These are phyloP conservation scores for Elmis aenea DNA, from an alignment of 2,888 invertebrate genomes.

Conservation along the genomic window DNA sequence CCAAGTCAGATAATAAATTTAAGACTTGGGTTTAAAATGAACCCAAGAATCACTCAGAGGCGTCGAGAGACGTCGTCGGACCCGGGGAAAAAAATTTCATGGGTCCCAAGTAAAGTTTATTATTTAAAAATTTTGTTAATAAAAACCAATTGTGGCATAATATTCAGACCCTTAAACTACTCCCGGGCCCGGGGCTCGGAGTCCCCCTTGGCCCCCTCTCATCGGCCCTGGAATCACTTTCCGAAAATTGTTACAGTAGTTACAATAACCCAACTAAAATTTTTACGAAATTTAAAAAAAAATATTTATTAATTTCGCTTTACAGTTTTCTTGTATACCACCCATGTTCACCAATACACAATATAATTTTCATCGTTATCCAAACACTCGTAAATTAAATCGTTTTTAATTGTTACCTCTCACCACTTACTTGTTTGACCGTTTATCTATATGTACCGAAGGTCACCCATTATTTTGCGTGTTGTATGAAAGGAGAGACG, in stretches of 20 bases:
- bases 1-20: too few relatives aligned
- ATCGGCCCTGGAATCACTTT: neutral
- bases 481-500: conserved; percentile 98
- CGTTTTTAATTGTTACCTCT: neutral
- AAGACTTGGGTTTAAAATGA: too few relatives aligned
- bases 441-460: neutral
- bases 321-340: neutral
- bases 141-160: too few relatives aligned
- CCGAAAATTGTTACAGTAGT: neutral
- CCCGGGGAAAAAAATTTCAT: too few relatives aligned
- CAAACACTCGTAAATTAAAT: neutral
- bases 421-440: neutral
- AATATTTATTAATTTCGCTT: neutral
- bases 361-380: neutral
- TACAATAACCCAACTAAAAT: neutral
- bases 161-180: too few relatives aligned
- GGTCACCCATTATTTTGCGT: conserved; percentile 44
- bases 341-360: neutral
- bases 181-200: too few relatives aligned
- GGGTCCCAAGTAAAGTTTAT: too few relatives aligned
- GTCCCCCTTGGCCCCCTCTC: too few relatives aligned
- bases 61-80: too few relatives aligned
- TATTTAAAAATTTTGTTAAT: too few relatives aligned
- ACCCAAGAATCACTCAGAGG: too few relatives aligned
- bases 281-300: neutral